Evolutionary conservation across 2,888 invertebrate species (phyloP), one percentile per base, ranked within the genome.

Genomic region (Hoplodrina blanda): DNA sequence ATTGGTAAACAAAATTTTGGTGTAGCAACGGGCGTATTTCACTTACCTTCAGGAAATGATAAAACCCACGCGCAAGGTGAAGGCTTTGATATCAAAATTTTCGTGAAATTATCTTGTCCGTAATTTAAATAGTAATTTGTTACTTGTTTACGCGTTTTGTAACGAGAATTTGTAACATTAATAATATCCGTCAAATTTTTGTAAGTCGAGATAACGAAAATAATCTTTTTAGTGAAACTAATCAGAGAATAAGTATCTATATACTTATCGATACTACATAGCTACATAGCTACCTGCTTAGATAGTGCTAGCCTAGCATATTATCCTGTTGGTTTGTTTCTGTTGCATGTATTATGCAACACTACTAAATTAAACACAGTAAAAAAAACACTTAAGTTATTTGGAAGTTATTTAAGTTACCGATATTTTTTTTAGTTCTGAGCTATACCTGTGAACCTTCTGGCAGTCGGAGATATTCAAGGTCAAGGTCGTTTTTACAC

Each of bases 1-100:
- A 80, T 79, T 78, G 74, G 81, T 69, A 82, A 82, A 78, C 78
- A 80, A 73, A 70, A 75, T 59, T 25, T 50, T 67, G 33, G 25
- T 67, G 41, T 57, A 55, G 54, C 46, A 50, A 17, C 41, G 25
- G 64, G 33, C n/a, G 6, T 63, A 55, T 75, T 76, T 62, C 66
- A 64, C 52, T 67, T 65, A 62, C 46, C 49, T 67, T 59, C 62
- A 73, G 61, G 78, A 69, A 69, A 73, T 73, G 57, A 73, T 81
- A 66, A 57, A 55, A 33, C 49, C 81, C 64, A 68, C 73, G 63
- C 66, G 19, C 44, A 20, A 44, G 37, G 25, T 65, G 54, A 63
- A 74, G 41, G 56, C 62, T 62, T 80, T 66, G 59, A 63, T 80
- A 76, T 76, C 60, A n/a, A 66, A 66, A 80, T 80, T 70, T 80